Evolutionary conservation across 2,888 invertebrate genomes (phyloP).

Genomic region (Slavum lentiscoides): DNA sequence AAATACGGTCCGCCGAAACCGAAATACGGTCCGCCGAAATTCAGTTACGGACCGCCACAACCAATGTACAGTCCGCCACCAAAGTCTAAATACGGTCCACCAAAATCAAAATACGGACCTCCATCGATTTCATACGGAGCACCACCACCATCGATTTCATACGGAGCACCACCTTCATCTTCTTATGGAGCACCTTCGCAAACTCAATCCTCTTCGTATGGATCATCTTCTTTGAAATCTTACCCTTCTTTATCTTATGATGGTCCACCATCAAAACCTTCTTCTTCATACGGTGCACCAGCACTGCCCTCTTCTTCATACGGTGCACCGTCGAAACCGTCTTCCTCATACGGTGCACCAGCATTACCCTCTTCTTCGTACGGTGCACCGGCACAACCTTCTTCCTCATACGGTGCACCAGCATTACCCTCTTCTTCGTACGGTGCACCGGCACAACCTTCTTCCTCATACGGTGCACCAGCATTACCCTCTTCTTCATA

Average conservation of each 20-base stretch:
- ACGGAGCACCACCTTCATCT: slow-evolving; percentile 52
- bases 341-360: slow-evolving; percentile 29
- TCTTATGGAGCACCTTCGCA: slow-evolving; percentile 54
- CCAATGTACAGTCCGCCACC: slow-evolving; percentile 55
- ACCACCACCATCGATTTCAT: slow-evolving; percentile 54
- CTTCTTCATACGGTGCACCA: slow-evolving; percentile 45
- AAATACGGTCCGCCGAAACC: slow-evolving; percentile 56
- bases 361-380: slow-evolving; percentile 48
- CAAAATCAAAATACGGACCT: slow-evolving; percentile 58
- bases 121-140: slow-evolving; percentile 56
- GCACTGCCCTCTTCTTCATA: slow-evolving; percentile 53
- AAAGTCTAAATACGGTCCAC: slow-evolving; percentile 58
- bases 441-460: slow-evolving; percentile 55
- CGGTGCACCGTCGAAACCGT: slow-evolving; percentile 47
- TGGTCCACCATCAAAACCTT: slow-evolving; percentile 54
- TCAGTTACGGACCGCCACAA: slow-evolving; percentile 58
- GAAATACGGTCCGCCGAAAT: slow-evolving; percentile 57
- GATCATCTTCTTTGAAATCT: slow-evolving; percentile 38
- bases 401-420: slow-evolving; percentile 54
- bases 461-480: slow-evolving; percentile 56
- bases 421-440: slow-evolving; percentile 58
- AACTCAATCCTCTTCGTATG: slow-evolving; percentile 36
- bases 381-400: slow-evolving; percentile 54
- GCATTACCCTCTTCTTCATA: slow-evolving; percentile 49
- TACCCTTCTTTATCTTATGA: slow-evolving; percentile 2